A percentile compares a stretch with the other conserved stretches of the same genome.
Conservation (phyloP, 2,888 invertebrate genomes). For the Aradus depressus region DNA sequence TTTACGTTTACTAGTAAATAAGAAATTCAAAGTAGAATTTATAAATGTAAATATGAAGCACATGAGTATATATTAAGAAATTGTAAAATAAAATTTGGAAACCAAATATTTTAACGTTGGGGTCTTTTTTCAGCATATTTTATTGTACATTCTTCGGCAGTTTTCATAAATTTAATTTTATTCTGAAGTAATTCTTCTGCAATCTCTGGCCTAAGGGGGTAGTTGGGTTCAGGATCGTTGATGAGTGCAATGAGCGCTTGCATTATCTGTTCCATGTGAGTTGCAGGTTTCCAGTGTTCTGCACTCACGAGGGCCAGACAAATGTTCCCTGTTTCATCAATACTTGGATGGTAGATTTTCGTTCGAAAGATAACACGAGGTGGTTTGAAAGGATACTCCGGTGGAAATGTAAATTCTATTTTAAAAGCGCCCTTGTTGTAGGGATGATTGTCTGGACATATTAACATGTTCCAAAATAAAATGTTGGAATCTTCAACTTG, state of each 20-base stretch:
- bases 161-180: slow-evolving; percentile 49
- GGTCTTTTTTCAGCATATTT: slow-evolving; percentile 46
- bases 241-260: slow-evolving; percentile 47
- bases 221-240: slow-evolving; percentile 51
- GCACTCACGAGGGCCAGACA: slow-evolving; percentile 50
- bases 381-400: slow-evolving; percentile 57
- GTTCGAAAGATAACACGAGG: slow-evolving; percentile 51
- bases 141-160: slow-evolving; percentile 51
- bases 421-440: no score
- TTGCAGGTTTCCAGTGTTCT: slow-evolving; percentile 56
- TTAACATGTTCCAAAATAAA: no score
- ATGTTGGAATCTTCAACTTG: no score
- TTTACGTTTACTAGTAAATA: no score
- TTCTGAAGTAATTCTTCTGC: slow-evolving; percentile 52
- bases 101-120: no score
- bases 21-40: no score
- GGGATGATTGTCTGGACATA: no score
- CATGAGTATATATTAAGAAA: no score
- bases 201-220: slow-evolving; percentile 49
- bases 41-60: no score
- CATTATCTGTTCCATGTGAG: slow-evolving; percentile 52
- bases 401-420: slow-evolving; percentile 49
- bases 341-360: slow-evolving; percentile 56
- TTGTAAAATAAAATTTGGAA: no score
- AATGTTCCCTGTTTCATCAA: slow-evolving; percentile 53